Base-by-base conservation (phyloP, 2,888 invertebrate genomes). In the Xylota segnis region DNA sequence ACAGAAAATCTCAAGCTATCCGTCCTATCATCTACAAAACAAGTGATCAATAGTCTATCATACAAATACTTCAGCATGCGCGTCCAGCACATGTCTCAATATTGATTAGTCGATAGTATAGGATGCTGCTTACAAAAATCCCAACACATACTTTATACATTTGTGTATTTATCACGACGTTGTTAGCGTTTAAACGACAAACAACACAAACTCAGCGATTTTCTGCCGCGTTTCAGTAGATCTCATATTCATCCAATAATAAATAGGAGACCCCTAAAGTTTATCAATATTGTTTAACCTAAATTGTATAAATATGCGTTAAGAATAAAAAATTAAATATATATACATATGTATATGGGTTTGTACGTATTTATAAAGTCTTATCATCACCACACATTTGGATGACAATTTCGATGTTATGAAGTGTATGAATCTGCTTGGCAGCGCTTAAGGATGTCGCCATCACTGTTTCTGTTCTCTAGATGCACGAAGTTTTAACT, bases 211-310 rank as follows among this genome's bases (percentile, higher is more conserved):
- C 72, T 63, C 68, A 72, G 50, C 61, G 71, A 68, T 72, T 74
- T 86, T 76, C 82, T 86, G 70, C 72, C 76, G 68, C 65, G 82
- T 56, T 82, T 86, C 76, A 76, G n/a, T n/a, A 86, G 82, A 86
- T 86, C 79, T 86, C 79, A 75, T 76, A 68, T 86, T 86, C 86
- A 87, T 87, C 87, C 87, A 87, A 87, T 87, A 87, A 87, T 87
- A 87, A 87, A 87, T 83, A 87, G 83, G 87, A 87, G 87, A 87
- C 83, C 82, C 87, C 83, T 87, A 87, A 87, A 83, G 87, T 87
- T 87, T 87, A 87, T 87, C 87, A 87, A 87, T 87, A 77, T 83
- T 87, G 83, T 83, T 87, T 87, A 87, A 87, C 87, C 87, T 87
- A 87, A 87, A 83, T 87, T 78, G 78, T 87, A 83, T 83, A 54